These are phyloP conservation scores for Alethe diademata DNA, from an alignment of 2,113 vertebrate species.

Conservation along the genomic window DNA sequence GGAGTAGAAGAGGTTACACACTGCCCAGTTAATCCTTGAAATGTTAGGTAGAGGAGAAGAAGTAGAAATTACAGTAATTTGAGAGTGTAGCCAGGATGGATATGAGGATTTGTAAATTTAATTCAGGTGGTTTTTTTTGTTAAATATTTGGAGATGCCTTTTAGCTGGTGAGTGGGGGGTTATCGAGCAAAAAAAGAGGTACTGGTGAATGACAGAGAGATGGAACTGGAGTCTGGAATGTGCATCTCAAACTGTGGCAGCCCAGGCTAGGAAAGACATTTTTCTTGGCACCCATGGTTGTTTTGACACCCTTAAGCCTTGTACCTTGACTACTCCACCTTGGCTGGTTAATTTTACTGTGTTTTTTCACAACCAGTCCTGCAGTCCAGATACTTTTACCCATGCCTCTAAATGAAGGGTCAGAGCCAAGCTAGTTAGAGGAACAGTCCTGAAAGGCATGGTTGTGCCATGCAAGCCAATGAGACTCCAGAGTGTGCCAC, in stretches of 20 bases:
- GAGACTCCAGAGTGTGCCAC: background rate
- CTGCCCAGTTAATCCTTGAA: slow-evolving; percentile 6
- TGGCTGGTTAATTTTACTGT: background rate
- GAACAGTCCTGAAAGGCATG: background rate
- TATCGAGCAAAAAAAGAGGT: background rate
- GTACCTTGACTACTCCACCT: background rate
- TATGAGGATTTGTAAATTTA: slow-evolving; percentile 6
- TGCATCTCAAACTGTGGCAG: background rate
- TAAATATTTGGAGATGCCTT: slow-evolving; percentile 1
- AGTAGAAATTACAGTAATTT: background rate
- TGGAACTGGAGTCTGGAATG: background rate
- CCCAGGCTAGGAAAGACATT: background rate
- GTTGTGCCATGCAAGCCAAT: background rate
- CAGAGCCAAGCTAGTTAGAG: background rate
- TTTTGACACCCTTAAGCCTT: background rate
- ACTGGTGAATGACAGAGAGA: background rate
- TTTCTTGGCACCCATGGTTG: background rate
- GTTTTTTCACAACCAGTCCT: background rate
- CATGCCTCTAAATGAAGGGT: background rate
- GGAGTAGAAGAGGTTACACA: background rate
- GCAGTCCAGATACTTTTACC: background rate
- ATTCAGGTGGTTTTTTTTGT: background rate
- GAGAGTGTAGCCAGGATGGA: background rate
- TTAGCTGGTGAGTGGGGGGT: fast-evolving
- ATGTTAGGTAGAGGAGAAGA: background rate